Evolutionary conservation across 2,113 vertebrate genomes (phyloP).

Genomic region (Calonectris borealis): DNA sequence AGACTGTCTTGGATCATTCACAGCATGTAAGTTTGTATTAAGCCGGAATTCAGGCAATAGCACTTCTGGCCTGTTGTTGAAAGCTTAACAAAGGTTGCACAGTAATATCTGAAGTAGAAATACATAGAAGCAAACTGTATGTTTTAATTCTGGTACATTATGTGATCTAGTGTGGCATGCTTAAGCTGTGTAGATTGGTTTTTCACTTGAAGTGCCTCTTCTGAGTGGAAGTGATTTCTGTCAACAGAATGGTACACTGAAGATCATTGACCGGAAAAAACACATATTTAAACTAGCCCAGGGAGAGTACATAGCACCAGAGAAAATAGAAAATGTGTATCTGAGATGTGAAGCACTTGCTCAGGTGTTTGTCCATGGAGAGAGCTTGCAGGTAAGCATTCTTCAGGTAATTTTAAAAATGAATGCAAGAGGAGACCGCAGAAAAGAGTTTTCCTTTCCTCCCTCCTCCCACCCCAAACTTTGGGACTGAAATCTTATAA

Average conservation of each 20-base stretch:
- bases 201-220: neutral
- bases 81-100: neutral
- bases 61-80: neutral
- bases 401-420: neutral
- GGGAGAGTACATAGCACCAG: constrained; percentile 97
- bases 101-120: neutral
- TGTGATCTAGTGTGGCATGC: neutral
- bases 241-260: constrained; percentile 91
- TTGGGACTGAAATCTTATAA: neutral
- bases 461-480: fast-evolving
- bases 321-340: constrained; percentile 95
- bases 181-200: neutral
- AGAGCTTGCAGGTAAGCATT: constrained; percentile 89
- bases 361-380: constrained; percentile 94
- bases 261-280: constrained; percentile 96
- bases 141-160: neutral
- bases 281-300: constrained; percentile 98
- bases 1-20: neutral
- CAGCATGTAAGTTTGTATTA: neutral
- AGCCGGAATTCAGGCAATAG: neutral
- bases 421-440: neutral
- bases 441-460: neutral
- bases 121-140: neutral
- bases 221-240: neutral
- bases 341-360: constrained; percentile 84